Evolutionary conservation across 2,797 vertebrate genomes (phyloP).

Genomic region (Acanthurus lineatus): DNA sequence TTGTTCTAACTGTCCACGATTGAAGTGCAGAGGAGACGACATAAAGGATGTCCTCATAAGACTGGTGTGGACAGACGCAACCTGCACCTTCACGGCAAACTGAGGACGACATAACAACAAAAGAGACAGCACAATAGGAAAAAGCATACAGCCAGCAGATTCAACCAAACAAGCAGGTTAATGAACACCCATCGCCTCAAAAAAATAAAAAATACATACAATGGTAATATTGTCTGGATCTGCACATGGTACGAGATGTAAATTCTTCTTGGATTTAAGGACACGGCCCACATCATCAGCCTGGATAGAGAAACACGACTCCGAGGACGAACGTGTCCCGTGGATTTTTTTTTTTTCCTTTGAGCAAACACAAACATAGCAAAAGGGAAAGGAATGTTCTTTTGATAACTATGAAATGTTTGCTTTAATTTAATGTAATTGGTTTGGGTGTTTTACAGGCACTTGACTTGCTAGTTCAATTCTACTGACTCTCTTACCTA

Average conservation of each 20-base stretch:
- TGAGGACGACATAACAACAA: constrained; percentile 45
- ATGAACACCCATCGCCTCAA: constrained; percentile 43
- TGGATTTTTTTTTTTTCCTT: constrained; percentile 57
- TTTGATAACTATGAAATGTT: constrained; percentile 81
- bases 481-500: constrained; percentile 83
- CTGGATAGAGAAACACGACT: constrained; percentile 42
- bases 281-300: constrained; percentile 36
- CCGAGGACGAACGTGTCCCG: constrained; percentile 50
- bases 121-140: constrained; percentile 79
- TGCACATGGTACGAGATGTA: constrained; percentile 48
- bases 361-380: constrained; percentile 59
- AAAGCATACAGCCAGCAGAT: constrained; percentile 57
- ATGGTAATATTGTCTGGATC: constrained; percentile 20
- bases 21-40: constrained; percentile 40
- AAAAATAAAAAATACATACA: constrained; percentile 7
- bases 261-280: constrained; percentile 41
- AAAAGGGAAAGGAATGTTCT: constrained; percentile 82
- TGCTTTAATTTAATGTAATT: constrained; percentile 82
- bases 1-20: constrained; percentile 59
- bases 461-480: constrained; percentile 80
- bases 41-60: constrained; percentile 29
- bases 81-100: constrained; percentile 43
- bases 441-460: constrained; percentile 75
- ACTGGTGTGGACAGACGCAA: constrained; percentile 15
- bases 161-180: constrained; percentile 48